Conservation (phyloP, 2,113 vertebrate genomes). For the Plecturocebus donacophilus region DNA sequence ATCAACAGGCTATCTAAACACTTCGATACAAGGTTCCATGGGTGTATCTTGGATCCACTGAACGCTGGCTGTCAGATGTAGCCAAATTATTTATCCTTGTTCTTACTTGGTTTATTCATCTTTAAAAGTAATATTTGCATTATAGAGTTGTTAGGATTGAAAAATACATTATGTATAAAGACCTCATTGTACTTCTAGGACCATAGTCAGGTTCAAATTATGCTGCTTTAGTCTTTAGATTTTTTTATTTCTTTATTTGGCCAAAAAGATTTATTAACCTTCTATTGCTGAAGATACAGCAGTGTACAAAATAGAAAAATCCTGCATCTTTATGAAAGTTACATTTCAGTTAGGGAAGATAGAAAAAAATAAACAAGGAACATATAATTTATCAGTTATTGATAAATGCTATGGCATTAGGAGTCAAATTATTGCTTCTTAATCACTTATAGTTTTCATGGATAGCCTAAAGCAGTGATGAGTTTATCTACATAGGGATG, state of each 20-base stretch:
- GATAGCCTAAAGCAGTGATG: not conserved
- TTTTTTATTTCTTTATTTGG: constrained; percentile 14
- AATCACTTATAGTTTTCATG: constrained; percentile 2
- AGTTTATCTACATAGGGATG: not conserved
- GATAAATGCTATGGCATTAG: not conserved
- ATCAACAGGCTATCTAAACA: not conserved
- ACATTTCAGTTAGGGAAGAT: not conserved
- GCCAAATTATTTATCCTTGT: not conserved
- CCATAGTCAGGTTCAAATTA: not conserved
- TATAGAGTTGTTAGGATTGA: not conserved
- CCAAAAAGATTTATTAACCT: not conserved
- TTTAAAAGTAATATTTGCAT: constrained; percentile 9
- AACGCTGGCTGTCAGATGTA: not conserved
- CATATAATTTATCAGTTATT: not conserved
- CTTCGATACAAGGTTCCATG: accelerated
- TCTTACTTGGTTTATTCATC: not conserved
- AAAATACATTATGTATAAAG: not conserved
- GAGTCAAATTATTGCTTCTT: not conserved
- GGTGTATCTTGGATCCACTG: not conserved
- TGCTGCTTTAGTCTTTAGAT: not conserved
- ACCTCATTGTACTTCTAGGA: not conserved
- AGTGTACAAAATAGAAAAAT: not conserved
- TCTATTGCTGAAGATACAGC: not conserved
- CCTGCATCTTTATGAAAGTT: not conserved
- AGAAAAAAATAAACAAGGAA: not conserved